phyloP scores from a whole-genome alignment of 2,113 vertebrate genomes.

The Chloropsis cyanopogon region DNA sequence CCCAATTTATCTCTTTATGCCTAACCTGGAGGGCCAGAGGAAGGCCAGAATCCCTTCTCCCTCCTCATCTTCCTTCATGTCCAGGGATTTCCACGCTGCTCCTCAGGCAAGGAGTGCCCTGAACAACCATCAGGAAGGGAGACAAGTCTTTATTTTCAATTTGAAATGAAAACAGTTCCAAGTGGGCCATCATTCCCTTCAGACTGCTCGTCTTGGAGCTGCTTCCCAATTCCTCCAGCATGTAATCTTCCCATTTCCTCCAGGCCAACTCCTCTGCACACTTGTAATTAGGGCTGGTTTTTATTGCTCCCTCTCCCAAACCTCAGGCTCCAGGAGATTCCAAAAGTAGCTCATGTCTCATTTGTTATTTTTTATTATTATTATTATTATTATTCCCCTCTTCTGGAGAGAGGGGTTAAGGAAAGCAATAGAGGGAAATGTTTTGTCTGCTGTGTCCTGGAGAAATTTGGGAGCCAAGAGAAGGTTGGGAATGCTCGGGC shows the following conservation, averaged over 20 bases:
- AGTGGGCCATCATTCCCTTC: conserved; percentile 19
- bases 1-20: neutral
- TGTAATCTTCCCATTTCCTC: conserved; percentile 59
- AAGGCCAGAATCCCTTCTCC: neutral
- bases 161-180: neutral
- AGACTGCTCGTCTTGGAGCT: neutral
- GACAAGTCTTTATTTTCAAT: neutral
- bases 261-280: conserved; percentile 16
- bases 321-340: conserved; percentile 69
- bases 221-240: conserved; percentile 15
- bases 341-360: neutral
- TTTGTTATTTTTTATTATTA: neutral
- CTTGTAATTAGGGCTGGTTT: conserved; percentile 53
- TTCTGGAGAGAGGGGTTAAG: neutral
- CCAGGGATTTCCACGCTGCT: neutral
- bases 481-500: neutral
- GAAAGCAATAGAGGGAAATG: neutral
- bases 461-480: neutral
- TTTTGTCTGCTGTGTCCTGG: neutral
- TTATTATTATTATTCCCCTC: neutral
- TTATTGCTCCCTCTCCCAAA: neutral
- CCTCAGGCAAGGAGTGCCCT: neutral
- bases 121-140: neutral
- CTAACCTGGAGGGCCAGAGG: neutral
- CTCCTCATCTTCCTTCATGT: neutral